phyloP scores from a whole-genome alignment of 2,888 invertebrate species.

The Isoperla grammatica region DNA sequence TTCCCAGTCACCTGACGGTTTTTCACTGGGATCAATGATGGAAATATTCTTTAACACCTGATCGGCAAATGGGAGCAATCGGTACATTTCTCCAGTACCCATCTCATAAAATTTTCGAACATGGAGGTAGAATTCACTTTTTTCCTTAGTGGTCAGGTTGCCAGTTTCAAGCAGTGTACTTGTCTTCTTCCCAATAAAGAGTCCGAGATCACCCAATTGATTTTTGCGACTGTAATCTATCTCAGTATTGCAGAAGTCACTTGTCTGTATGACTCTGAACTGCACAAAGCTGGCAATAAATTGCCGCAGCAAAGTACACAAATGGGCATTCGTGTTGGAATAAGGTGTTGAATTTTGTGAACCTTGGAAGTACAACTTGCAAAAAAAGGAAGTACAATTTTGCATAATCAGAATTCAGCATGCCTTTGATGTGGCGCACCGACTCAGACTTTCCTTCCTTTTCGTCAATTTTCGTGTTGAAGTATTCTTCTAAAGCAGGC shows the following conservation, averaged over 20 bases:
- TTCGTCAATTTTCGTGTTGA: background rate
- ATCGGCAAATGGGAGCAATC: background rate
- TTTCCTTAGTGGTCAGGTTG: background rate
- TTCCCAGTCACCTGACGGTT: slow-evolving; percentile 3
- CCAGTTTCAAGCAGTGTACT: background rate
- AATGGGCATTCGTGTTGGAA: background rate
- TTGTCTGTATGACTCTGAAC: background rate
- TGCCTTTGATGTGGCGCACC: background rate
- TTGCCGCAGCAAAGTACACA: slow-evolving; percentile 10
- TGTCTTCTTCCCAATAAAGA: slow-evolving; percentile 2
- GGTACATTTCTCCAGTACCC: background rate
- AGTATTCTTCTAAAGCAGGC: slow-evolving; percentile 6
- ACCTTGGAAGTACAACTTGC: background rate
- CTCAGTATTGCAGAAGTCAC: background rate
- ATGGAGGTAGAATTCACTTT: background rate
- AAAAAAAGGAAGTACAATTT: slow-evolving; percentile 3
- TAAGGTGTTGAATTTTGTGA: background rate
- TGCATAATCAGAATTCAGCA: background rate
- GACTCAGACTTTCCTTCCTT: slow-evolving; percentile 1
- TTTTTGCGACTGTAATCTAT: slow-evolving; percentile 1
- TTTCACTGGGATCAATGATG: background rate
- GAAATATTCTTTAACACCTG: slow-evolving; percentile 2
- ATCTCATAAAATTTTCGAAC: background rate
- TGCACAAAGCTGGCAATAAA: slow-evolving; percentile 4
- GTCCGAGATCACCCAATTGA: background rate